A percentile compares a stretch with the other conserved stretches of the same genome.
These are phyloP conservation scores for Engraulis encrasicolus DNA, from an alignment of 2,113 vertebrate genomes.

Conservation along the genomic window DNA sequence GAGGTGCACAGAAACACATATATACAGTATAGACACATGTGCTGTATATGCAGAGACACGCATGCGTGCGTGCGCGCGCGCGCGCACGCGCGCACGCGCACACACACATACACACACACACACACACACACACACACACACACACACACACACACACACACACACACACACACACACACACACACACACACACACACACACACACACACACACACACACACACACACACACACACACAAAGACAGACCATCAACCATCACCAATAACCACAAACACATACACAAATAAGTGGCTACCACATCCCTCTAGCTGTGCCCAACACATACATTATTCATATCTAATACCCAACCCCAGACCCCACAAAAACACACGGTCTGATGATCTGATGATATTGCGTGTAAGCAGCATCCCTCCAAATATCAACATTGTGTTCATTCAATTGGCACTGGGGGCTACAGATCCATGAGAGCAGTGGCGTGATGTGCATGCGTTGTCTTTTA, in stretches of 20 bases:
- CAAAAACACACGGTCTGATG: not conserved
- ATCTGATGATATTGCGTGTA: not conserved
- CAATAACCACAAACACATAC: not conserved
- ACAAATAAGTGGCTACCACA: not conserved
- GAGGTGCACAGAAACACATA: not conserved
- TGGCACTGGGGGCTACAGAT: not conserved
- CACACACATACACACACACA: not conserved
- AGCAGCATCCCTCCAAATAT: not conserved
- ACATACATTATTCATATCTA: not conserved
- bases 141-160: no score
- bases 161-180: not conserved
- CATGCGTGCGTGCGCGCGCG: not conserved
- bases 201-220: no score
- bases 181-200: no score
- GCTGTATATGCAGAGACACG: not conserved
- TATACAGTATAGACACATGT: not conserved
- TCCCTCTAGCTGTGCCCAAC: not conserved
- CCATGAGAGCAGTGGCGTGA: not conserved
- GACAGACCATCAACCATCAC: no score
- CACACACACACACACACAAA: no score
- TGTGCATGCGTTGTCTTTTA: not conserved
- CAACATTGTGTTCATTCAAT: not conserved
- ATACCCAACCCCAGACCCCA: not conserved
- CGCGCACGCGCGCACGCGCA: not conserved
- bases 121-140: no score